phyloP scores from a whole-genome alignment of 2,888 invertebrate genomes.

The Callosobruchus maculatus region DNA sequence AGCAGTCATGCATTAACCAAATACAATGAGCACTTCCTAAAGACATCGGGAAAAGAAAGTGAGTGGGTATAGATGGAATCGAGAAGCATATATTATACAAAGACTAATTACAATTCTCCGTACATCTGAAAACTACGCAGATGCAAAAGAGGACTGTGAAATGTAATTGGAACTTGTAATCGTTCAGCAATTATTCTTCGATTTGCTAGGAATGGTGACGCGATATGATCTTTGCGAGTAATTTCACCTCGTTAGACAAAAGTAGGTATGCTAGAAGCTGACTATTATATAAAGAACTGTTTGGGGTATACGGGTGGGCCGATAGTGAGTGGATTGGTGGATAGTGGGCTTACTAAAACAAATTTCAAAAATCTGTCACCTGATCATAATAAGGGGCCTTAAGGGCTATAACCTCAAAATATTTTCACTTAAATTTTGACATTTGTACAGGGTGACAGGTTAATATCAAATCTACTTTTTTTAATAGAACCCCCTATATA shows the following conservation, averaged over 20 bases:
- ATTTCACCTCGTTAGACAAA: neutral
- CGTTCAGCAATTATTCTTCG: neutral
- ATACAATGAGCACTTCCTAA: neutral
- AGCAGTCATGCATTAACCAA: neutral
- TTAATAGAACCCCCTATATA: no score
- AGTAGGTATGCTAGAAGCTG: neutral
- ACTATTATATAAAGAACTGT: no score
- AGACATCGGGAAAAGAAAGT: neutral
- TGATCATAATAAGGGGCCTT: no score
- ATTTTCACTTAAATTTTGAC: no score
- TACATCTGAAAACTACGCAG: neutral
- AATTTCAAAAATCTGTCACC: no score
- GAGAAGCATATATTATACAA: neutral
- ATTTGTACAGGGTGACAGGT: no score
- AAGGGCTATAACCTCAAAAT: no score
- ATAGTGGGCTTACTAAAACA: no score
- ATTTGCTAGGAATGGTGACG: neutral
- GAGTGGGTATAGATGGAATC: neutral
- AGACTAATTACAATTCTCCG: neutral
- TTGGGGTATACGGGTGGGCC: no score
- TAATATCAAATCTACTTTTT: no score
- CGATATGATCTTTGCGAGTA: neutral
- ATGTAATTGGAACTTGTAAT: neutral
- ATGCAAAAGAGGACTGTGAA: neutral
- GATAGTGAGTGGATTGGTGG: no score